Conservation (phyloP, 2,888 invertebrate genomes). For the Lasiommata megera region DNA sequence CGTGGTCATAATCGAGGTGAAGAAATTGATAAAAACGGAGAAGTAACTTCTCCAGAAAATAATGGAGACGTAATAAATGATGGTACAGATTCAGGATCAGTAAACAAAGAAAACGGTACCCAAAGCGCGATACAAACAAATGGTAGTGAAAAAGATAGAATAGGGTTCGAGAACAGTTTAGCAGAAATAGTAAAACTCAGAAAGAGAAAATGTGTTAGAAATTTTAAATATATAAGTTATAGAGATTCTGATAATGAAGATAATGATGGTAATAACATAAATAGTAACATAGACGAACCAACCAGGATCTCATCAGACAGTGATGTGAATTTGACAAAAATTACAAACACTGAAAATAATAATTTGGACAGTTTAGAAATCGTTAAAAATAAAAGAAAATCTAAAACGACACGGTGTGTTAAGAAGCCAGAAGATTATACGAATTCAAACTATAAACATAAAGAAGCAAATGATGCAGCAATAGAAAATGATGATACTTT, state of each 20-base stretch:
- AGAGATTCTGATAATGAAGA: background rate
- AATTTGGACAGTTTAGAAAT: background rate
- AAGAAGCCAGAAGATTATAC: background rate
- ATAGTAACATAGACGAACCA: background rate
- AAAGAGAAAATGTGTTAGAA: background rate
- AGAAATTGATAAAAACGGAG: background rate
- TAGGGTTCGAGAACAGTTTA: background rate
- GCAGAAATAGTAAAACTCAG: background rate
- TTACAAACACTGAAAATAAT: background rate
- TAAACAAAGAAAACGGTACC: background rate
- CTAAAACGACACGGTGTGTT: background rate
- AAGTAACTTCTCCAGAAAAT: background rate
- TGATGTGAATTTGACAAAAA: background rate
- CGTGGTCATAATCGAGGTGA: background rate
- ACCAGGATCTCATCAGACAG: background rate
- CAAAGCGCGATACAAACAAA: background rate
- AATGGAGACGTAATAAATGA: background rate
- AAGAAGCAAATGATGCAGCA: background rate
- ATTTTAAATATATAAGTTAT: background rate
- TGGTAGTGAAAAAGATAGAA: background rate
- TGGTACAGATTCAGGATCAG: background rate
- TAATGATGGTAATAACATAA: background rate
- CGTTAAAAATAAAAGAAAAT: background rate
- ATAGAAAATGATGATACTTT: background rate
- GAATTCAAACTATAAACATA: background rate